Base-by-base conservation (phyloP, 2,888 invertebrate genomes). In the Xiphydria camelus region DNA sequence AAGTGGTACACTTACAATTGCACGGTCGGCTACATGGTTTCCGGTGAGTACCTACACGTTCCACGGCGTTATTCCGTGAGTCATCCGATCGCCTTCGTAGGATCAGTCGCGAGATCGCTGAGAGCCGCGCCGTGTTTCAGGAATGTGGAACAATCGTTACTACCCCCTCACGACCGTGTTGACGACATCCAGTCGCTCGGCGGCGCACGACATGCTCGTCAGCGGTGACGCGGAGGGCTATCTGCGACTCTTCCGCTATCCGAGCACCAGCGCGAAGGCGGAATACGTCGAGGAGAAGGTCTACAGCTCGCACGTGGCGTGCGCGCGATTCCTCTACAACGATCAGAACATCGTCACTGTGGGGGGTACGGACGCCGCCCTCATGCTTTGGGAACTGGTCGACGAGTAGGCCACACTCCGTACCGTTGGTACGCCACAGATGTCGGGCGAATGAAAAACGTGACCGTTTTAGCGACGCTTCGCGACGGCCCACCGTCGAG, bases 181-280 rank as follows among this genome's bases (percentile, higher is more conserved):
- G 53, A 85, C 90, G 29, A 87, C 91, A 2, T 87, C 89, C 6
- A 89, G 89, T 76, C 83, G 91, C 51, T 87, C 92, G 9, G 85
- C 89, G 1, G 88, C 89, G 4, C 90, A 92, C 53, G 92, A 94
- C 66, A 82, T 91, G 58, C 78, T 94, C 2, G 84, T 89, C 20
- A 85, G 88, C 29, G 94, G 94, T 4, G 94, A 94, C 68, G 87
- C 89, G n/a, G 91, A 91, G 68, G 95, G 95, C 20, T 88, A 91
- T 67, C 74, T 95, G 12, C 81, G 93, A 40, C 79, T 94, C 33
- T 94, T 91, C 77, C 87, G 90, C 83, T 89, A 91, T 75, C 94
- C 94, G 0, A 91, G 91, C 66, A 84, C 91, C 49, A 90, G 85
- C 65, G 85, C 90, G 2, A 88, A 91, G 69, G 89, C 91, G 0